Evolutionary conservation across 2,113 vertebrate genomes (phyloP).

Genomic region (Phrynosoma platyrhinos): DNA sequence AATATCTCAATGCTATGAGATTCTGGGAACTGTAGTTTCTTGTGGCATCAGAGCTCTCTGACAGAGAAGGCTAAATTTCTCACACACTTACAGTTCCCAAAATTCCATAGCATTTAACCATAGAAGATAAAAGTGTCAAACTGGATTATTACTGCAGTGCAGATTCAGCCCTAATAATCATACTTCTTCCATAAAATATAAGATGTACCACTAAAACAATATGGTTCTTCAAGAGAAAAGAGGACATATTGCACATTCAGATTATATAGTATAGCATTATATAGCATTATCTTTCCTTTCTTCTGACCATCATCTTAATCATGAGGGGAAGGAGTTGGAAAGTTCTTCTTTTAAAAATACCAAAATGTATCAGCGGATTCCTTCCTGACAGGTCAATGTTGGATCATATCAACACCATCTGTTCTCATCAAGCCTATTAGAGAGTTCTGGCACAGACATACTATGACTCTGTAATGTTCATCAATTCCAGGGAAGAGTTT

Average conservation of each 20-base stretch:
- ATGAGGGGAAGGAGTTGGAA: not conserved
- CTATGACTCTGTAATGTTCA: accelerated
- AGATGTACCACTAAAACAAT: not conserved
- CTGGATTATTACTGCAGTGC: too few species aligned
- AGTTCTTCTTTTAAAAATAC: conserved; percentile 49
- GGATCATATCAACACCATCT: conserved; percentile 26
- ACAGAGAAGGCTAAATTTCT: too few species aligned
- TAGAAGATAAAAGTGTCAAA: too few species aligned
- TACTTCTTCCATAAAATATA: not conserved
- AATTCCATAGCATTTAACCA: too few species aligned
- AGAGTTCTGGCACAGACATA: conserved; percentile 1
- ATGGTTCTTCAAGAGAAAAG: conserved; percentile 8
- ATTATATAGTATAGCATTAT: not conserved
- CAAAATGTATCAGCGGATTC: conserved; percentile 29
- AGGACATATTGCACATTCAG: conserved; percentile 41
- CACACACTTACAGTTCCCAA: too few species aligned
- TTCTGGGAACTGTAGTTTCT: too few species aligned
- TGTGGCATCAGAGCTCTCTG: too few species aligned
- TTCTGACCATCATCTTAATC: not conserved
- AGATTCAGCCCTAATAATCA: not conserved
- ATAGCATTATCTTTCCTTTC: conserved; percentile 7
- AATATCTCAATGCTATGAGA: too few species aligned
- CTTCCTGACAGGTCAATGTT: conserved; percentile 22
- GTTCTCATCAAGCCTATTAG: conserved; percentile 16
- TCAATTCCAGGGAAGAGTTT: conserved; percentile 22